Evolutionary conservation across 1,140 invertebrate genomes (phyloP).

Genomic region (Drosophila novamexicana): DNA sequence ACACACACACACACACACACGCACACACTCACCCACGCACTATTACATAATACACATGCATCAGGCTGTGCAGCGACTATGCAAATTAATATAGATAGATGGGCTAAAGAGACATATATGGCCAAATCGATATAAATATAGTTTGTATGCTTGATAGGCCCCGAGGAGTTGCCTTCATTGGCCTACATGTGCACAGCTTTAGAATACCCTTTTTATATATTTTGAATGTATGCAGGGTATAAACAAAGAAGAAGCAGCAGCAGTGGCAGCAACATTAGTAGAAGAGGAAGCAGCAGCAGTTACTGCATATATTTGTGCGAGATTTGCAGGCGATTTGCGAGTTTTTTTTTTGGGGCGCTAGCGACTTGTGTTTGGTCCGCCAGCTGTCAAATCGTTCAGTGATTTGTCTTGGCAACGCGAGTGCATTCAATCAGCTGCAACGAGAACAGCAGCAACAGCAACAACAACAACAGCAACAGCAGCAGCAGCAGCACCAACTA

Average conservation of each 20-base stretch:
- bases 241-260: slow-evolving; percentile 5
- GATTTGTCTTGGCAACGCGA: slow-evolving; percentile 67
- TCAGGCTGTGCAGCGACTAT: no score
- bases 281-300: slow-evolving; percentile 13
- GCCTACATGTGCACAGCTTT: no score
- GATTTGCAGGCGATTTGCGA: slow-evolving; percentile 34
- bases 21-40: no score
- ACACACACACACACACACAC: no score
- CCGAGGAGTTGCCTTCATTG: no score
- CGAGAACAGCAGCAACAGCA: slow-evolving; percentile 9
- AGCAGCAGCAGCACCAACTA: slow-evolving; percentile 13
- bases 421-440: slow-evolving; percentile 45
- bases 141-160: no score
- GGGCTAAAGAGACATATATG: no score
- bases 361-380: background rate
- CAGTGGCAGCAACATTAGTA: background rate
- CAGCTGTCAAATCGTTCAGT: slow-evolving; percentile 71
- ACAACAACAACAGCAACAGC: slow-evolving; percentile 2
- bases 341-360: slow-evolving; percentile 13
- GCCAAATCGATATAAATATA: no score
- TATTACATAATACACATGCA: no score
- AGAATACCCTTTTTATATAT: background rate
- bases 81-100: no score
- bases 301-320: slow-evolving; percentile 33
- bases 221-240: background rate